Evolutionary conservation across 2,888 invertebrate species (phyloP), one percentile per base, ranked within the genome.

Genomic region (Pachycephus smyrnensis): DNA sequence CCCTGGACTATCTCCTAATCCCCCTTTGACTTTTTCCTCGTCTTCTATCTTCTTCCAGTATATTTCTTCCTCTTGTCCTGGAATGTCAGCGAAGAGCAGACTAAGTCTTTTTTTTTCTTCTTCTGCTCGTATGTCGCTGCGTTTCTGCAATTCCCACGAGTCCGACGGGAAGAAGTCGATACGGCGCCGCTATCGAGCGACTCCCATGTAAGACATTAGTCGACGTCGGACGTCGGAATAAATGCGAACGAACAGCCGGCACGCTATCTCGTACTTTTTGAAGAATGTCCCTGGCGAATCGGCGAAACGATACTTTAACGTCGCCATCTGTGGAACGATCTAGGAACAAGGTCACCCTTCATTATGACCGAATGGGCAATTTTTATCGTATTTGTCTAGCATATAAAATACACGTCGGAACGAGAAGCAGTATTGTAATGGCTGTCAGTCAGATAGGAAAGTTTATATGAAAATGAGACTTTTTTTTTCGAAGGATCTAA

Each of bases 181-280:
- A 75, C 78, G 75, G 78, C 75, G 80, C 80, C 82, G 80, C 77
- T 77, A 84, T 86, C 84, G 85, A 84, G 40, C 40, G 40, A 23
- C 40, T 84, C 81, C 83, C 80, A 75, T 68, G 76, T 40, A 80
- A 83, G 83, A 84, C 84, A 85, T 85, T 85, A 83, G 82, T 82
- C 85, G 83, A 83, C 80, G 83, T 81, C 80, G 77, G 81, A 77
- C 75, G 77, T 79, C 82, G 78, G 73, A 83, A 82, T 84, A 84
- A 83, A 85, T 82, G 79, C 78, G 80, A 79, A 82, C 82, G 82
- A 84, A 84, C 80, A 81, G 81, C 81, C 80, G 78, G 78, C 80
- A 83, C 83, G 82, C 83, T 83, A 85, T 83, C 83, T 80, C 77
- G 71, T 78, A 73, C 80, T 73, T 75, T 80, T 80, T 79, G 80